Base-by-base conservation (phyloP, 2,797 vertebrate genomes). In the Hephaestus fuliginosus region DNA sequence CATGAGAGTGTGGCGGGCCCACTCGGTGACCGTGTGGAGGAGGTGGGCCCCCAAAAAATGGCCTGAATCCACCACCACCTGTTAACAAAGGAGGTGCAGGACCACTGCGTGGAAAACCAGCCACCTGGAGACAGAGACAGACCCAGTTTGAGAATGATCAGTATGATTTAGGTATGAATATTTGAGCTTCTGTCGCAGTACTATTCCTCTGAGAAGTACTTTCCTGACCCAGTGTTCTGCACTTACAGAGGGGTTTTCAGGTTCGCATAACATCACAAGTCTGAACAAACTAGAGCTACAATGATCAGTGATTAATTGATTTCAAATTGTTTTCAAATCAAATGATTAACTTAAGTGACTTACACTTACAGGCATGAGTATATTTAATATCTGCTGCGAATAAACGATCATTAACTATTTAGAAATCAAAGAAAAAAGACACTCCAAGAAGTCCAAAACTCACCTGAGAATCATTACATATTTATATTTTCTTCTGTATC, bases 21-120 rank as follows among this genome's bases (percentile, higher is more conserved):
- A 96, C 87, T 82, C 95, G 80, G 76, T 94, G 94, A 53, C 88
- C 80, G 0, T 94, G 90, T 0, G 96, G 93, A 0, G 96, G 95
- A 0, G 96, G 95, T 36, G 96, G 96, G 8, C 97, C 93, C 0
- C 89, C 94, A 0, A 98, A 98, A 84, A 98, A 99, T 13, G 97
- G 97, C 90, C 96, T 96, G 83, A 98, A 99, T 63, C 97, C 97
- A 28, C 93, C 90, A 11, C 92, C 93, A 2, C 96, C 95, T 0
- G 96, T 95, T 83, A 98, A 86, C 89, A 98, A 89, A 3, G 97
- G 94, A 53, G 97, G 94, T 1, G 95, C 93, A 0, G 97, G 96
- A 78, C 92, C 96, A 7, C 96, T 95, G 0, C 95, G 52, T 88
- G 96, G 91, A 87, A 97, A 93, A 86, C 96, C 85, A 90, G 96